These are phyloP conservation scores for Dendrocopos noguchii DNA, from an alignment of 2,113 vertebrate species.

Conservation along the genomic window DNA sequence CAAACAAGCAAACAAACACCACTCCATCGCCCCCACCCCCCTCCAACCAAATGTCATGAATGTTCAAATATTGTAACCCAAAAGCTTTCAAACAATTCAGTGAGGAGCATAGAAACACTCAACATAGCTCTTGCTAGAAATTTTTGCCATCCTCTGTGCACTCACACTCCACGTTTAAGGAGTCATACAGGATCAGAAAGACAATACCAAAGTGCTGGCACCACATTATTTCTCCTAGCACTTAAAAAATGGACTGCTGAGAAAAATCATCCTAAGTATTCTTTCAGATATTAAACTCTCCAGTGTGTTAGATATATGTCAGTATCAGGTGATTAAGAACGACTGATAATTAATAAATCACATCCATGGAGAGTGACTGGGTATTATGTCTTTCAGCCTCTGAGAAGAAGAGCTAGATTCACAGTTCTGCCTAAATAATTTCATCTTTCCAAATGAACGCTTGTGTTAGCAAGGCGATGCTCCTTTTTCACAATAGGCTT, in stretches of 20 bases:
- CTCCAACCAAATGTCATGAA: background rate
- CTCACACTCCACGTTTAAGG: background rate
- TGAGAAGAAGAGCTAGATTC: background rate
- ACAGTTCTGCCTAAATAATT: constrained; percentile 2
- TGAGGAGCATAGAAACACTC: background rate
- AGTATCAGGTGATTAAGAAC: constrained; percentile 48
- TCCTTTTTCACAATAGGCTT: background rate
- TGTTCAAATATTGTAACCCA: background rate
- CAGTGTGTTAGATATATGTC: constrained; percentile 26
- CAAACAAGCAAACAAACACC: background rate
- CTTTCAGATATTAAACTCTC: constrained; percentile 27
- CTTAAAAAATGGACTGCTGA: constrained; percentile 37
- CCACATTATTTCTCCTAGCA: background rate
- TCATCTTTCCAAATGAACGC: background rate
- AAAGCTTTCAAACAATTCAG: background rate
- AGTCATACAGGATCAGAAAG: background rate
- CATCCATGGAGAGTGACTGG: background rate
- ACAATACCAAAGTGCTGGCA: background rate
- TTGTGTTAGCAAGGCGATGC: background rate
- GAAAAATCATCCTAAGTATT: constrained; percentile 37
- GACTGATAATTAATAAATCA: constrained; percentile 58
- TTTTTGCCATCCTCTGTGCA: background rate
- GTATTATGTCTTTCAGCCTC: background rate
- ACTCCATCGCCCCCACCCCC: too few species aligned
- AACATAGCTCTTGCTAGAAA: background rate